Conservation (phyloP, 2,797 vertebrate species). For the Etheostoma nigrum region DNA sequence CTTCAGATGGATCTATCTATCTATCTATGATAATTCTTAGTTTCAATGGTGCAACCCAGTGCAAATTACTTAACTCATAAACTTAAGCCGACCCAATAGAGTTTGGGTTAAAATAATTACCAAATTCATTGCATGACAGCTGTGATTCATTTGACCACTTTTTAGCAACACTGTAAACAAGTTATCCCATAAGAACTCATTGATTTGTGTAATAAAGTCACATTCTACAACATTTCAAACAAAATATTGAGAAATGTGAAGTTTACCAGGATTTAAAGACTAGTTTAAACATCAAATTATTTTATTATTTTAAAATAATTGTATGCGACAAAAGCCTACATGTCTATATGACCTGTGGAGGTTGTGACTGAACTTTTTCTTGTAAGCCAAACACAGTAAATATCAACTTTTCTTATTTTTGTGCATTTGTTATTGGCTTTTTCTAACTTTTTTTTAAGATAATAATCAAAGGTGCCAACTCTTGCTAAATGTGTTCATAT, state of each 20-base stretch:
- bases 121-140: neutral
- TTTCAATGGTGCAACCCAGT: constrained; percentile 10
- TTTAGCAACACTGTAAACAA: neutral
- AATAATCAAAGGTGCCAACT: constrained; percentile 72
- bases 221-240: constrained; percentile 20
- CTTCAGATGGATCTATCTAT: neutral
- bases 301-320: neutral
- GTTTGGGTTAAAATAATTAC: neutral
- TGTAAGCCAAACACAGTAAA: constrained; percentile 49
- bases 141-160: neutral
- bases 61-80: neutral
- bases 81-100: neutral
- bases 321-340: constrained; percentile 37
- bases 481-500: constrained; percentile 51
- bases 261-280: constrained; percentile 26
- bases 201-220: neutral
- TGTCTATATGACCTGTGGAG: constrained; percentile 18
- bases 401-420: constrained; percentile 45
- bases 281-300: constrained; percentile 1
- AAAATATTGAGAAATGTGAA: constrained; percentile 19
- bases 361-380: constrained; percentile 31
- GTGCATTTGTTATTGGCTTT: constrained; percentile 58
- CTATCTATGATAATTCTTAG: too few relatives aligned
- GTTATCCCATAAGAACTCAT: neutral
- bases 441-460: constrained; percentile 39